A percentile compares a stretch with the other conserved stretches of the same genome.
Conservation (phyloP, 2,888 invertebrate genomes). For the Patella pellucida region DNA sequence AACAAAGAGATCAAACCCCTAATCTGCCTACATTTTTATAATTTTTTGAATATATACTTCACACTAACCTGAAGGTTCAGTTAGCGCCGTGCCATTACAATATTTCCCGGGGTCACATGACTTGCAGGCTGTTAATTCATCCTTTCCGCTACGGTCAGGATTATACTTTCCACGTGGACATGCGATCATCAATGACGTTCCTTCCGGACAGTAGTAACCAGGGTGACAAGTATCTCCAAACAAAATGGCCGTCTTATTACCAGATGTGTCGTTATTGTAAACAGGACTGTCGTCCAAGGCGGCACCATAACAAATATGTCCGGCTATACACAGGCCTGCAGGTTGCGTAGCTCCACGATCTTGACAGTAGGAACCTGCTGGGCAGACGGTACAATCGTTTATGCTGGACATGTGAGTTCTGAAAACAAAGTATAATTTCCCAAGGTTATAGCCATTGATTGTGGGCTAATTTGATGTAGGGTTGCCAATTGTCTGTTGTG, state of each 20-base stretch:
- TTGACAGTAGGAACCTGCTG: slow-evolving; percentile 63
- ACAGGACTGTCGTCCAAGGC: slow-evolving; percentile 63
- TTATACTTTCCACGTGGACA: slow-evolving; percentile 67
- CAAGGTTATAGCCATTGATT: background rate
- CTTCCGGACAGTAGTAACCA: slow-evolving; percentile 66
- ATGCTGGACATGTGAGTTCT: slow-evolving; percentile 46
- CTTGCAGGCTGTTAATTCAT: slow-evolving; percentile 49
- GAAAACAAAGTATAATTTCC: slow-evolving; percentile 21
- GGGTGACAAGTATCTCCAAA: slow-evolving; percentile 66
- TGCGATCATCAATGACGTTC: slow-evolving; percentile 58
- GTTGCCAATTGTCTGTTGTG: background rate
- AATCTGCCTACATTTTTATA: no score
- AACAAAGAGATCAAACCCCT: no score
- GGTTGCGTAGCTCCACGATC: slow-evolving; percentile 59
- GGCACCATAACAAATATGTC: slow-evolving; percentile 65
- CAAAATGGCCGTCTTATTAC: slow-evolving; percentile 59
- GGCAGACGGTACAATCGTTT: slow-evolving; percentile 60
- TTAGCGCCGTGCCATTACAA: slow-evolving; percentile 62
- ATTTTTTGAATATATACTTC: no score
- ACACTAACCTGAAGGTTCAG: slow-evolving; percentile 48
- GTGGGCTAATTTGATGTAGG: background rate
- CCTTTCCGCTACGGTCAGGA: slow-evolving; percentile 47
- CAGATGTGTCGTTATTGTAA: slow-evolving; percentile 61
- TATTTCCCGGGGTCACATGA: slow-evolving; percentile 66
- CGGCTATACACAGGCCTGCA: slow-evolving; percentile 63